phyloP scores from a whole-genome alignment of 2,113 vertebrate species.

The Oostethus manadensis region DNA sequence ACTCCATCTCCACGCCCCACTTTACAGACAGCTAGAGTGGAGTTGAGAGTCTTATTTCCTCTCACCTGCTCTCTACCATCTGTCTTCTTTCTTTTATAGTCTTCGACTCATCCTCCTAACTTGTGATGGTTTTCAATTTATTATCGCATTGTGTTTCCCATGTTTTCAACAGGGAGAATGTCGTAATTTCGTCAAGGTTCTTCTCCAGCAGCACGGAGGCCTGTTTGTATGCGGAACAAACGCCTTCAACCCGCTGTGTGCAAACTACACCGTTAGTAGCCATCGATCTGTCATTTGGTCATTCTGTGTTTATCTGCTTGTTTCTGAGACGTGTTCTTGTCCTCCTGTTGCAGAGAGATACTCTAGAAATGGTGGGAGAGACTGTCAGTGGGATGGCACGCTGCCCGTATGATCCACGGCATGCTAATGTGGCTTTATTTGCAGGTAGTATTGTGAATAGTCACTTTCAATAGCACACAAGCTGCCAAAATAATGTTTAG shows the following conservation, averaged over 20 bases:
- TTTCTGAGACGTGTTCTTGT: conserved; percentile 1
- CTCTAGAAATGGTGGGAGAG: conserved; percentile 84
- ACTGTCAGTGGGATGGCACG: conserved; percentile 93
- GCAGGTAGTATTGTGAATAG: conserved; percentile 72
- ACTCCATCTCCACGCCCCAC: conserved; percentile 34
- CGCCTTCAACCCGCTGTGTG: conserved; percentile 93
- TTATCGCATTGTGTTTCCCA: conserved; percentile 11
- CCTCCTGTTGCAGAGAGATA: conserved; percentile 79
- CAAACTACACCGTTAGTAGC: conserved; percentile 92
- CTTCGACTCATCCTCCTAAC: conserved; percentile 4
- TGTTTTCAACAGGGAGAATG: conserved; percentile 81
- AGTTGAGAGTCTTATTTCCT: conserved; percentile 32
- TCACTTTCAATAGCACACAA: background rate
- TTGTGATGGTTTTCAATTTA: background rate
- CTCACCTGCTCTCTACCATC: background rate
- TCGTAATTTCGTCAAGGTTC: conserved; percentile 93
- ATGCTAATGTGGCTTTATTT: conserved; percentile 94
- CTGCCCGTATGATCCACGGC: conserved; percentile 93
- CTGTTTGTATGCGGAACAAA: conserved; percentile 96
- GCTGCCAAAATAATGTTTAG: conserved; percentile 38
- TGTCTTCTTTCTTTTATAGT: too few species aligned
- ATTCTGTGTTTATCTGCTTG: conserved; percentile 21
- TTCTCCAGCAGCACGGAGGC: conserved; percentile 81
- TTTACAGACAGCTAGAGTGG: conserved; percentile 29
- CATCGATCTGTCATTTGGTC: conserved; percentile 17